A percentile compares a stretch with the other conserved stretches of the same genome.
Evolutionary conservation across 2,113 vertebrate species (phyloP).

Genomic region (Silurus meridionalis): DNA sequence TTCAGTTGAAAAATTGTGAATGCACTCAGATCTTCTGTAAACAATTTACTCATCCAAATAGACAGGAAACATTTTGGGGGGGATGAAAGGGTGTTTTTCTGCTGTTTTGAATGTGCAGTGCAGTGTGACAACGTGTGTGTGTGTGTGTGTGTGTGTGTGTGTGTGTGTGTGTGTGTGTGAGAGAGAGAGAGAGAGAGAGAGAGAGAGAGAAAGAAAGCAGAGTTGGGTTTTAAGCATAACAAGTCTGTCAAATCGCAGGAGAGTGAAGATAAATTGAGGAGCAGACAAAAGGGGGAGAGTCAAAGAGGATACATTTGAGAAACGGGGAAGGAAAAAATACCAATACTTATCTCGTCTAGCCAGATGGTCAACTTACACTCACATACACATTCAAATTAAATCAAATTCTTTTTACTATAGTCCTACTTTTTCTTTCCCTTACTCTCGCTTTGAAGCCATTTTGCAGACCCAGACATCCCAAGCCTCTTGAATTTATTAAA

Average conservation of each 20-base stretch:
- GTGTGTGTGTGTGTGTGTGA: background rate
- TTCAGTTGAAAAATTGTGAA: background rate
- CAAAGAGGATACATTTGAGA: background rate
- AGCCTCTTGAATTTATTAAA: background rate
- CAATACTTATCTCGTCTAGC: conserved; percentile 15
- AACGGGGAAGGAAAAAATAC: background rate
- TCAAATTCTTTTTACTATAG: background rate
- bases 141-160: background rate
- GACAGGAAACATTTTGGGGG: background rate
- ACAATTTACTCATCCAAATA: background rate
- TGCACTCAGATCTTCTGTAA: background rate
- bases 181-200: background rate
- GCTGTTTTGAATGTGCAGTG: background rate
- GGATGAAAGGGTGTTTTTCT: background rate
- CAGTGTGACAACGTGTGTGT: background rate
- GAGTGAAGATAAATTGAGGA: background rate
- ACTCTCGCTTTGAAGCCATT: conserved; percentile 3
- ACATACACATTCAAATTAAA: conserved; percentile 31
- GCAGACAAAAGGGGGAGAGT: conserved; percentile 17
- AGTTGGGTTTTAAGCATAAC: background rate
- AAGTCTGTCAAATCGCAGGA: background rate
- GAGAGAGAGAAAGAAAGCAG: background rate
- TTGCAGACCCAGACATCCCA: background rate
- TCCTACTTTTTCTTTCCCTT: background rate
- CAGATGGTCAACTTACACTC: conserved; percentile 1